Evolutionary conservation across 2,888 invertebrate genomes (phyloP).

Genomic region (Scaeva pyrastri): DNA sequence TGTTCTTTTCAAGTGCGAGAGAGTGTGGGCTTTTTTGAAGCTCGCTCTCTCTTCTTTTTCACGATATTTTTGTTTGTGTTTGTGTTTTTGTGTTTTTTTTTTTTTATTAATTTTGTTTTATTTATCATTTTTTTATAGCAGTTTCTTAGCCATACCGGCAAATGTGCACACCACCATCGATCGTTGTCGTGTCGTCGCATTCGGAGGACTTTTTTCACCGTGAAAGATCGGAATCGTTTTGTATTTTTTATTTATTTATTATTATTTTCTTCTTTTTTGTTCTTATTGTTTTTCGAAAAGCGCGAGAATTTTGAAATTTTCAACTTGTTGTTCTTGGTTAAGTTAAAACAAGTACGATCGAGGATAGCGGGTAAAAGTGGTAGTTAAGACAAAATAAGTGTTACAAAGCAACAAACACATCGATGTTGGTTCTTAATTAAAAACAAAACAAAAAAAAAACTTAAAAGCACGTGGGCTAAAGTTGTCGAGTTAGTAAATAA

Average conservation of each 20-base stretch:
- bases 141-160: slow-evolving; percentile 64
- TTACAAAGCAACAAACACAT: slow-evolving; percentile 30
- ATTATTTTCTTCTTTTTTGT: too few relatives aligned
- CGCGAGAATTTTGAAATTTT: slow-evolving; percentile 39
- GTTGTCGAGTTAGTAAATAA: background rate
- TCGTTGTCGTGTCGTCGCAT: slow-evolving; percentile 62
- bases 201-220: slow-evolving; percentile 72
- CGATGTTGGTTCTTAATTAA: slow-evolving; percentile 31
- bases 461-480: slow-evolving; percentile 47
- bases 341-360: slow-evolving; percentile 6
- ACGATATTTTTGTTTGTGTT: background rate
- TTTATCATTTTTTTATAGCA: slow-evolving; percentile 46
- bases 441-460: slow-evolving; percentile 1
- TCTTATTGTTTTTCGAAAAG: slow-evolving; percentile 18
- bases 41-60: slow-evolving; percentile 45
- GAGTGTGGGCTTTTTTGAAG: slow-evolving; percentile 68
- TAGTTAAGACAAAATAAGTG: slow-evolving; percentile 8
- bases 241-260: too few relatives aligned
- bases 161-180: slow-evolving; percentile 54
- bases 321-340: slow-evolving; percentile 54
- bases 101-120: background rate
- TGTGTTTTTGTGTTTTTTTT: background rate
- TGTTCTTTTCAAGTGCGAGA: slow-evolving; percentile 40
- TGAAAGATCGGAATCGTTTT: slow-evolving; percentile 60
- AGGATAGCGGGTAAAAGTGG: slow-evolving; percentile 63